phyloP scores from a whole-genome alignment of 1,140 invertebrate species.

The Ladona fulva region DNA sequence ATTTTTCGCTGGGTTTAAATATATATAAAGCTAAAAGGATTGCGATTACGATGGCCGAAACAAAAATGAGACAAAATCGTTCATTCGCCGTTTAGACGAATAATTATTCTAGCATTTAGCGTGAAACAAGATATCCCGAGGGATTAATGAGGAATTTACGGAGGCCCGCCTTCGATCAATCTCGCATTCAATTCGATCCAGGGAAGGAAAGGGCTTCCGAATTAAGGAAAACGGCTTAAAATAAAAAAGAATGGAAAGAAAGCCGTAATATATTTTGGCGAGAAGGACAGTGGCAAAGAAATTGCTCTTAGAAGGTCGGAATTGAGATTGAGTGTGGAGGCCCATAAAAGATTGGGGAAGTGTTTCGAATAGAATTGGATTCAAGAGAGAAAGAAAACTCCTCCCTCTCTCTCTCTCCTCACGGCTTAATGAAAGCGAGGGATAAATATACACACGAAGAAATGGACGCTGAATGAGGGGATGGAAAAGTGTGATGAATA shows the following conservation, averaged over 20 bases:
- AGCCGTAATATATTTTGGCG: slow-evolving; percentile 2
- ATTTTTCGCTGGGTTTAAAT: too few relatives aligned
- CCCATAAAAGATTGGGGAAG: neutral
- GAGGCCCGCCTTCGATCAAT: too few relatives aligned
- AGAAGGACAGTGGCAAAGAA: slow-evolving; percentile 4
- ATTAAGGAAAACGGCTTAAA: neutral
- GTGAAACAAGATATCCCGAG: too few relatives aligned
- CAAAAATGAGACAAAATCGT: too few relatives aligned
- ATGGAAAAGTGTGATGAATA: too few relatives aligned
- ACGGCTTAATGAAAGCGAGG: neutral
- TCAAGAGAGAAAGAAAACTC: neutral
- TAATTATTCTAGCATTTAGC: too few relatives aligned
- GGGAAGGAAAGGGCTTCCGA: neutral
- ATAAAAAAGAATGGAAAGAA: neutral
- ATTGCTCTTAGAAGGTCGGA: neutral
- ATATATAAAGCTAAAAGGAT: too few relatives aligned
- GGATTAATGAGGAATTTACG: too few relatives aligned
- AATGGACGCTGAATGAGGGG: too few relatives aligned
- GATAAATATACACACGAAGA: neutral
- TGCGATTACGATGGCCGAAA: too few relatives aligned
- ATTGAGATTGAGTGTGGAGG: slow-evolving; percentile 8
- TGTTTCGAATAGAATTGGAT: neutral
- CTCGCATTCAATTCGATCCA: too few relatives aligned
- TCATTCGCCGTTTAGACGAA: too few relatives aligned
- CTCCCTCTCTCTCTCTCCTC: neutral